A percentile compares a stretch with the other conserved stretches of the same genome.
These are phyloP conservation scores for Villa cingulata DNA, from an alignment of 2,888 invertebrate species.

Conservation along the genomic window DNA sequence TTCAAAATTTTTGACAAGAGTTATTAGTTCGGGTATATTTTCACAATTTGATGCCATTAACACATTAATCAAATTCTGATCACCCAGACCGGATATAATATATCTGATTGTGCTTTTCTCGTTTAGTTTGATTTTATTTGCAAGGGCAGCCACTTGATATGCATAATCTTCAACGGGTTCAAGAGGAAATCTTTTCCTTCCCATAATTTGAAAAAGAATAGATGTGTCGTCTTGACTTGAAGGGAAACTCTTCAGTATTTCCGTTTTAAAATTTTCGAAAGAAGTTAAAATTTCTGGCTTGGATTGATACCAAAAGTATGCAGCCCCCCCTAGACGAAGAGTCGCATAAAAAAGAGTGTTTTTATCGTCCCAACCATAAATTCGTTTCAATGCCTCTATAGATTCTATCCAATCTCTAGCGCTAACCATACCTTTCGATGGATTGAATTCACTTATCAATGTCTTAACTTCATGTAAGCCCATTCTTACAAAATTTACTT, in stretches of 20 bases:
- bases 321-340: slow-evolving; percentile 14
- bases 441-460: neutral
- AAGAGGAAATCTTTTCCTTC: neutral
- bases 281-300: slow-evolving; percentile 13
- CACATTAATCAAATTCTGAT: neutral
- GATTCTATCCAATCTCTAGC: slow-evolving; percentile 9
- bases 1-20: neutral
- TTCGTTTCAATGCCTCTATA: slow-evolving; percentile 13
- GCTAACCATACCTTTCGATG: neutral
- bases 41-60: neutral
- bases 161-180: neutral
- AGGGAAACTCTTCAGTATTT: slow-evolving; percentile 12
- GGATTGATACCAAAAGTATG: slow-evolving; percentile 17
- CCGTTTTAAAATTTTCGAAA: slow-evolving; percentile 17
- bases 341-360: slow-evolving; percentile 15
- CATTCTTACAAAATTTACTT: neutral
- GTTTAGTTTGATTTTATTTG: neutral
- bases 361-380: slow-evolving; percentile 15
- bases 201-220: neutral
- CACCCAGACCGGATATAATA: neutral
- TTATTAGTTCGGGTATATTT: neutral
- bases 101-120: neutral
- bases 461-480: neutral
- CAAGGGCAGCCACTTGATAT: neutral
- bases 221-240: neutral